Base-by-base conservation (phyloP, 2,888 invertebrate genomes). In the Diarsia rubi region DNA sequence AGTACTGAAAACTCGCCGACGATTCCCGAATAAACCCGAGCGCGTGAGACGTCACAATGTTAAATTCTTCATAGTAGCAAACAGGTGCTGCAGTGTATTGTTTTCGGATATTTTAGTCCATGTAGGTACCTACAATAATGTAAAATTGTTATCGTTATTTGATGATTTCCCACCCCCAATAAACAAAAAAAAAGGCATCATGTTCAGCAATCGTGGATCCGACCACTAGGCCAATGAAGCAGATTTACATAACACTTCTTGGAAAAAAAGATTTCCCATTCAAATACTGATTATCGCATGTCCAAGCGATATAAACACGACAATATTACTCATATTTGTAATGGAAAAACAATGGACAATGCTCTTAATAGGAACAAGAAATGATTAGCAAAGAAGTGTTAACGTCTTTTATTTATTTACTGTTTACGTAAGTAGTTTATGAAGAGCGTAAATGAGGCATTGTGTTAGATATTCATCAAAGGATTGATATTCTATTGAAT, bases 271-370 rank as follows among this genome's bases (percentile, higher is more conserved):
- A 42, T 27, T 57, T 63, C n/a, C n/a, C n/a, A 37, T 42, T 12
- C 21, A 52, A 69, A 45, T 47, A 75, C 21, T 44, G 4, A 63
- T 42, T 57, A 47, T 64, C 52, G 76, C 76, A 63, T 70, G 70
- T 64, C 54, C 14, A 49, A 24, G 24, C 47, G 49, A 44, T 76
- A 49, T 76, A 62, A 52, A 49, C 14, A 63, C 64, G 49, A 52
- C 59, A 60, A 71, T 49, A 65, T 70, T 24, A 3, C 14, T 16
- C 11, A 37, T 75, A 47, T 75, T 77, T 47, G 24, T 8, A 62
- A 73, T 57, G 44, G 54, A 42, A 49, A 66, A 67, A 78, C 62
- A 78, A 78, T 78, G 47, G 42, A 67, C 66, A 54, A 73, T 66
- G 60, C 60, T 52, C 71, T 27, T 65, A 65, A 42, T 60, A 60